These are phyloP conservation scores for Dendrocincla tyrannina DNA, from an alignment of 2,797 vertebrate species.

Conservation along the genomic window DNA sequence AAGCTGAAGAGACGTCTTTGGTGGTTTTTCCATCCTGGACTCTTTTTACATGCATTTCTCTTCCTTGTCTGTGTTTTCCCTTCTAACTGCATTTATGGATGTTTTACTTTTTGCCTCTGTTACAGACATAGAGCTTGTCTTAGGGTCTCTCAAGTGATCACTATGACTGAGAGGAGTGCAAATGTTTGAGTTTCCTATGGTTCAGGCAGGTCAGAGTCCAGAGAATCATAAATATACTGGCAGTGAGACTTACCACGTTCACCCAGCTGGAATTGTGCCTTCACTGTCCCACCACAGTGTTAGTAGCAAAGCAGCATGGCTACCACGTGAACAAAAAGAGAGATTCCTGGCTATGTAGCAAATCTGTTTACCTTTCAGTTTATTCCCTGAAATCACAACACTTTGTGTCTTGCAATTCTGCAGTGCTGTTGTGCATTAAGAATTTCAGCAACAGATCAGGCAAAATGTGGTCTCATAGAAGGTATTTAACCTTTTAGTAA, in stretches of 20 bases:
- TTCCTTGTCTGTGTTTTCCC: neutral
- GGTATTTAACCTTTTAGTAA: neutral
- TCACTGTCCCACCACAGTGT: neutral
- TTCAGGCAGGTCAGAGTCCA: neutral
- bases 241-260: neutral
- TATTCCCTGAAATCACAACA: neutral
- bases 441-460: neutral
- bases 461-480: neutral
- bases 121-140: neutral
- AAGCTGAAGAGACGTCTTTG: neutral
- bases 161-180: neutral
- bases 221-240: neutral
- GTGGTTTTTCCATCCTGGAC: neutral
- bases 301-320: neutral
- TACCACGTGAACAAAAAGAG: neutral
- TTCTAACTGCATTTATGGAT: neutral
- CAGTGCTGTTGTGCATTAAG: neutral
- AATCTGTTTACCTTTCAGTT: neutral
- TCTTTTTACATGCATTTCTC: neutral
- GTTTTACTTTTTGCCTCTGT: neutral
- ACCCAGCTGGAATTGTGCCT: neutral
- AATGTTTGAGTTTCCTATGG: neutral
- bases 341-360: neutral
- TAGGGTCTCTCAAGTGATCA: neutral
- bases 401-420: neutral